Conservation (phyloP, 2,113 vertebrate species). For the Sclerurus mexicanus region DNA sequence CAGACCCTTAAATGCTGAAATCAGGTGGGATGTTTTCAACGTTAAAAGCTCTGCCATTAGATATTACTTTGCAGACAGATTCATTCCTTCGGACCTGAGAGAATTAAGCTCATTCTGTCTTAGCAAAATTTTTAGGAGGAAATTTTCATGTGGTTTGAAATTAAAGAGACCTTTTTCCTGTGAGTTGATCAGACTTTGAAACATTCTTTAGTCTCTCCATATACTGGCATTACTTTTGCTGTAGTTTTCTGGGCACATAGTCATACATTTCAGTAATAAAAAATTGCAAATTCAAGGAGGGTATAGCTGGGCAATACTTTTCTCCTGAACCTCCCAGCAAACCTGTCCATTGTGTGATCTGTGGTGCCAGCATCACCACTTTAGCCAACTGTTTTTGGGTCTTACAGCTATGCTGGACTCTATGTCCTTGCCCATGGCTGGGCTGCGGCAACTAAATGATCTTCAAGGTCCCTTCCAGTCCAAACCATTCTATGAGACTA, state of each 20-base stretch:
- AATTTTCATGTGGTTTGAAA: not conserved
- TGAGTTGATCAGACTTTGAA: not conserved
- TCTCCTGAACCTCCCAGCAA: not conserved
- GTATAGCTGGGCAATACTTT: not conserved
- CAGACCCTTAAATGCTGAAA: conserved; percentile 17
- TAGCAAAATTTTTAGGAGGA: not conserved
- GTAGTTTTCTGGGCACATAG: not conserved
- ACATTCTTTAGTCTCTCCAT: not conserved
- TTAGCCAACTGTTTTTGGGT: fast-evolving
- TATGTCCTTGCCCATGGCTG: not conserved
- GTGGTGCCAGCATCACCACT: fast-evolving
- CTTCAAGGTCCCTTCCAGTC: not conserved
- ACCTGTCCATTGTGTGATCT: not conserved
- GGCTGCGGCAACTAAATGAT: not conserved
- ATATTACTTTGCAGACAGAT: not conserved
- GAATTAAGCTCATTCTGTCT: not conserved
- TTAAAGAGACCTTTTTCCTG: not conserved
- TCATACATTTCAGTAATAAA: not conserved
- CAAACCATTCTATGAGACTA: not conserved
- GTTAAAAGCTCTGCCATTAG: not conserved
- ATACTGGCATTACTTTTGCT: not conserved
- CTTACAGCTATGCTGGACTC: not conserved
- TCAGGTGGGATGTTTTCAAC: not conserved
- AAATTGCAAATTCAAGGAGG: not conserved
- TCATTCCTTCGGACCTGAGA: not conserved